These are phyloP conservation scores for Macrotis lagotis DNA, from an alignment of 2,113 vertebrate species.

Conservation along the genomic window DNA sequence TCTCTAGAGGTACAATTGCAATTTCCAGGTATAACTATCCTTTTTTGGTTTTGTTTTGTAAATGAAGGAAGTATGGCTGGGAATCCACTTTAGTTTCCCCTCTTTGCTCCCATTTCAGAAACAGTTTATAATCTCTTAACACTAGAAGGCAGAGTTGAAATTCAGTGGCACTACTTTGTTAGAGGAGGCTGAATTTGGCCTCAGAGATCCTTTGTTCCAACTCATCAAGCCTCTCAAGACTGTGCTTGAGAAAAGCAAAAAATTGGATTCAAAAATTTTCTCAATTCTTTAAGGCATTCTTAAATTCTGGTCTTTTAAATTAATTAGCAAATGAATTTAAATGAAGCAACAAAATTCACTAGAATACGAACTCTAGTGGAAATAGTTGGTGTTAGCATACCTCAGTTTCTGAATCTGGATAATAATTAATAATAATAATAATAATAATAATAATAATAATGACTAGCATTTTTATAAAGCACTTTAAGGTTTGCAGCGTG, in stretches of 20 bases:
- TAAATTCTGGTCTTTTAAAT: not conserved
- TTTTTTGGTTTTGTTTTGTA: not conserved
- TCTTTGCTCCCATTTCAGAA: no score
- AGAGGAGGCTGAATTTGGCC: accelerated
- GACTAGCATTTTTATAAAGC: not conserved
- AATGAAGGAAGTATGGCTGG: not conserved
- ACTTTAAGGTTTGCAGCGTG: not conserved
- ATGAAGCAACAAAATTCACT: not conserved
- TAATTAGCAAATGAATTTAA: not conserved
- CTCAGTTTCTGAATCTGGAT: not conserved
- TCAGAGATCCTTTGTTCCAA: accelerated
- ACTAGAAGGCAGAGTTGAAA: not conserved
- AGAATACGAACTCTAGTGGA: not conserved
- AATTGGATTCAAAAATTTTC: not conserved
- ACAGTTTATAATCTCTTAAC: not conserved
- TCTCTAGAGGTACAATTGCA: not conserved
- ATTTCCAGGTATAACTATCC: not conserved
- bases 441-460: no score
- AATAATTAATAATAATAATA: not conserved
- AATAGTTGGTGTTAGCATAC: not conserved
- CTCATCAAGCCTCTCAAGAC: not conserved
- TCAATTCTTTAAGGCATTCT: not conserved
- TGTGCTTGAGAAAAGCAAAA: not conserved
- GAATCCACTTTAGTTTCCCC: not conserved
- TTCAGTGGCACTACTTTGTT: not conserved